phyloP scores from a whole-genome alignment of 2,797 vertebrate genomes.

The Halcyon leucocephala region DNA sequence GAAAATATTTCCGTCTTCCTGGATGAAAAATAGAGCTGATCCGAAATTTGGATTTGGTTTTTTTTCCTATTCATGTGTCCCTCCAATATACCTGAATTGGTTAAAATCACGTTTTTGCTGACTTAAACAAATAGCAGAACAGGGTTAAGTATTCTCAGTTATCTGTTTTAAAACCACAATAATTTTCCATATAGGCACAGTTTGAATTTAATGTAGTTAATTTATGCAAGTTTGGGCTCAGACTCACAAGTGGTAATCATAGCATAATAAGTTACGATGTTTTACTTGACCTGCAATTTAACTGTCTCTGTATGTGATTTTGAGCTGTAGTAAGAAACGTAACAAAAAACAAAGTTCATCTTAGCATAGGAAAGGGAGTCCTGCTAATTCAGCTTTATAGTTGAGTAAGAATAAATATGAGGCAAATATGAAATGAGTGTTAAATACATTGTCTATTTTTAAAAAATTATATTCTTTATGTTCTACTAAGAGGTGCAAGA shows the following conservation, averaged over 20 bases:
- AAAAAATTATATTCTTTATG: neutral
- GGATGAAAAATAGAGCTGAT: neutral
- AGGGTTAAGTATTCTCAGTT: neutral
- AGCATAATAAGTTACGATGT: neutral
- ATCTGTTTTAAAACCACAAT: neutral
- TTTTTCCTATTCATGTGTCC: neutral
- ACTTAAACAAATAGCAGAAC: neutral
- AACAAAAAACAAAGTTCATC: neutral
- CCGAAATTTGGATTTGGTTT: neutral
- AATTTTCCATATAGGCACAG: neutral
- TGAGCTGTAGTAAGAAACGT: neutral
- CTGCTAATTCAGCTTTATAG: neutral
- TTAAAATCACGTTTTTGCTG: neutral
- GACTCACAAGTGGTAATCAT: neutral
- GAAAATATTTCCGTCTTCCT: neutral
- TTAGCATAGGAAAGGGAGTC: neutral
- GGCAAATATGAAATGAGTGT: neutral
- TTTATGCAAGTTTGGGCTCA: constrained; percentile 11
- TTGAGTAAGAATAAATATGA: neutral
- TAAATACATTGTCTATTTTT: neutral
- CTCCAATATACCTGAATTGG: neutral
- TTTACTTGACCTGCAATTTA: neutral
- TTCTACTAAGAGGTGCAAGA: neutral
- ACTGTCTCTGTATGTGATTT: neutral
- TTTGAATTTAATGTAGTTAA: neutral